Evolutionary conservation across 2,797 vertebrate species (phyloP).

Genomic region (Enteromius thamalakanensis): DNA sequence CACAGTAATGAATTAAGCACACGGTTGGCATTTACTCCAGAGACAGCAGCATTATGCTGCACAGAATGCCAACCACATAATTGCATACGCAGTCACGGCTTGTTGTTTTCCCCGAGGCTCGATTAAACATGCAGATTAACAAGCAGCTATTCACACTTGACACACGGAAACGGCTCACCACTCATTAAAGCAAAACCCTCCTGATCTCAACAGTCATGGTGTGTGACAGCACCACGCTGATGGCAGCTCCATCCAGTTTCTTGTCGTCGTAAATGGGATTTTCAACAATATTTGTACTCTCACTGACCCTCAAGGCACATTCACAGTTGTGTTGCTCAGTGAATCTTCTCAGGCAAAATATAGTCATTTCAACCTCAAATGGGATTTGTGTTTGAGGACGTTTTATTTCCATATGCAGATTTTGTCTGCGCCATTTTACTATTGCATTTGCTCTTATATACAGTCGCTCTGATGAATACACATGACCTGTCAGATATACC

Average conservation of each 20-base stretch:
- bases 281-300: background rate
- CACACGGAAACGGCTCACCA: background rate
- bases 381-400: background rate
- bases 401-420: background rate
- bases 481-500: background rate
- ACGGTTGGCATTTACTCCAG: background rate
- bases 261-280: background rate
- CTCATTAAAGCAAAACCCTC: background rate
- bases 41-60: background rate
- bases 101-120: background rate
- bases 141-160: background rate
- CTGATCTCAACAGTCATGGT: background rate
- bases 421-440: background rate
- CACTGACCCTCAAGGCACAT: background rate
- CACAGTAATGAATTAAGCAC: background rate
- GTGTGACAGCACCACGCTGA: background rate
- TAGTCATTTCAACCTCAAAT: background rate
- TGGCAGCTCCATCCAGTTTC: background rate
- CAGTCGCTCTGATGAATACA: background rate
- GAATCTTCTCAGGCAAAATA: background rate
- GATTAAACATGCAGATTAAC: slow-evolving; percentile 7
- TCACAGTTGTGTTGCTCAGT: background rate
- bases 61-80: slow-evolving; percentile 6
- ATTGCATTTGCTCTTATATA: background rate
- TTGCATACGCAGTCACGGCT: background rate